Evolutionary conservation across 1,140 invertebrate genomes (phyloP).

Genomic region (Apocrypta bakeri): DNA sequence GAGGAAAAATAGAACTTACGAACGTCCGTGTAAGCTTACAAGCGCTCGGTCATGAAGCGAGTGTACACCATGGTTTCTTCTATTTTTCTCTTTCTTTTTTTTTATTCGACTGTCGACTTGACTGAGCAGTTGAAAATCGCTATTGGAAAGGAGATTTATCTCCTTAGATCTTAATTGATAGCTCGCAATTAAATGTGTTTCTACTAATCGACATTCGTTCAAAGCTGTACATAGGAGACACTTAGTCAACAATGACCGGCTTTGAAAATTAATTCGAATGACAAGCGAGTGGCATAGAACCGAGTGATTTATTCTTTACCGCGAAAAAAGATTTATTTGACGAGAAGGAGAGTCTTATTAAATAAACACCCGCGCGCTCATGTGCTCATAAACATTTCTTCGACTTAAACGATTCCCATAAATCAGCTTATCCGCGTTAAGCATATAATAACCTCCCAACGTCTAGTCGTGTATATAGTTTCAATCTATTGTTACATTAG

Average conservation of each 20-base stretch:
- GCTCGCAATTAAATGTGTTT: slow-evolving; percentile 11
- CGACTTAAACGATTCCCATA: slow-evolving; percentile 11
- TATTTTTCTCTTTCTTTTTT: too few relatives aligned
- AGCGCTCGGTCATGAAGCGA: too few relatives aligned
- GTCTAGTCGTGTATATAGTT: neutral
- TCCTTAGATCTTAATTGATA: neutral
- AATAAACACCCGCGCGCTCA: slow-evolving; percentile 20
- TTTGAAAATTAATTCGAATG: too few relatives aligned
- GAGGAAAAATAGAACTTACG: too few relatives aligned
- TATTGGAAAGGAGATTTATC: neutral
- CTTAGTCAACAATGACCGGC: too few relatives aligned
- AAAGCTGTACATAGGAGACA: too few relatives aligned
- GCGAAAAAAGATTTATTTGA: slow-evolving; percentile 18
- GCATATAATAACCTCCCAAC: neutral
- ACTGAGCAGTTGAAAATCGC: neutral
- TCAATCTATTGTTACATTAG: neutral
- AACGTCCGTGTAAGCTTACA: too few relatives aligned
- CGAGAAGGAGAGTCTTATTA: neutral
- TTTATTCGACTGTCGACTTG: neutral
- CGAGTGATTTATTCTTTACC: neutral
- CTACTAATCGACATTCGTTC: neutral
- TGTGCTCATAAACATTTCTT: slow-evolving; percentile 3
- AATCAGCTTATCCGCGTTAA: neutral
- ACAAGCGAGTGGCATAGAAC: neutral
- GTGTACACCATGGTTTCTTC: too few relatives aligned